Evolutionary conservation across 2,888 invertebrate species (phyloP), one percentile per base, ranked within the genome.

Genomic region (Bombylius major): DNA sequence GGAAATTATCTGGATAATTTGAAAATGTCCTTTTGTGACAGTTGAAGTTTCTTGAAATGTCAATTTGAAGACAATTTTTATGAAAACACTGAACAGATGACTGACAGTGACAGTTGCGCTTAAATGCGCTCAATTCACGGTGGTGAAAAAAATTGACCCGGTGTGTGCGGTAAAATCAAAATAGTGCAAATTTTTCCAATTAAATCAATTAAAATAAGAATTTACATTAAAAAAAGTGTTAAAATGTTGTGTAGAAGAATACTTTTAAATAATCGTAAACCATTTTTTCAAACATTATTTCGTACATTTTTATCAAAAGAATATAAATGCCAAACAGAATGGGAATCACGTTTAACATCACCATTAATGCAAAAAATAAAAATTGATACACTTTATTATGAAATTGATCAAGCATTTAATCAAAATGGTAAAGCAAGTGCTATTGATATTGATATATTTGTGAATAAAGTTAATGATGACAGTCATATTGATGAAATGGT

Each of bases 391-490:
- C 79, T 90, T 61, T 89, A 84, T 67, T 75, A 81, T 65, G 80
- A 84, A 58, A 65, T 92, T 47, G 86, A 88, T 57, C 81, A 82
- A 63, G 82, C 80, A 61, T 84, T 80, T 66, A 75, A 80, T 49
- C 78, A 76, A 46, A 77, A 77, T 56, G 81, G 80, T 14, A 78
- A 79, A 62, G 78, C 87, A 14, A 86, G 83, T 70, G 83, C 88
- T 5, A 79, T 92, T 34, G 93, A 93, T 71, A 79, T 93, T 9
- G 92, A 93, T 68, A 78, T 93, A 63, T 89, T 87, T 70, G 83
- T 83, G 0, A 89, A 91, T 73, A 79, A 79, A 32, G 67, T 86
- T 6, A 76, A 72, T 47, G 78, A 81, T 54, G 78, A 81, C 56
- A 69, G 76, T 1, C 79, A 84, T 64, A 66, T 82, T 0, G 85